These are phyloP conservation scores for Argopecten irradians DNA, from an alignment of 1,140 invertebrate genomes.

Conservation along the genomic window DNA sequence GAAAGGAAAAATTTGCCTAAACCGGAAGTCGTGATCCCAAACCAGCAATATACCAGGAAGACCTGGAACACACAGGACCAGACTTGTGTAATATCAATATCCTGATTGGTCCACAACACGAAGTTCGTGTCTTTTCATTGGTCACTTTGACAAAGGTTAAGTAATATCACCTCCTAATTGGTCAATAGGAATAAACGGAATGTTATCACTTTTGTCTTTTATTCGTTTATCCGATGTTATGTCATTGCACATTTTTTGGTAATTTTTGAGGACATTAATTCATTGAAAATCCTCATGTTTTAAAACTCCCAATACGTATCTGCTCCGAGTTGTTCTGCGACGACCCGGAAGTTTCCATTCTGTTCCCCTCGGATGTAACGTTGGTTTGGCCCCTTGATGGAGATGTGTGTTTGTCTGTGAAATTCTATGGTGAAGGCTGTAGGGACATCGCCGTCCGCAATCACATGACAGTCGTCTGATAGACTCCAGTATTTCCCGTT, in stretches of 20 bases:
- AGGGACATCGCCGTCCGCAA: conserved; percentile 89
- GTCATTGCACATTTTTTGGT: not conserved
- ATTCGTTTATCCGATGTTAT: not conserved
- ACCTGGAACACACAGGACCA: not conserved
- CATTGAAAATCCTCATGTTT: not conserved
- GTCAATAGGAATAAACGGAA: not conserved
- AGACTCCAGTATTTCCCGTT: conserved; percentile 90
- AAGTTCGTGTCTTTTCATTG: not conserved
- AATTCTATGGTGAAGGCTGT: conserved; percentile 95
- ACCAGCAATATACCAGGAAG: conserved; percentile 8
- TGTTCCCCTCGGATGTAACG: conserved; percentile 94
- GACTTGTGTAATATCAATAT: conserved; percentile 1
- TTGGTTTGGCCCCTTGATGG: conserved; percentile 87
- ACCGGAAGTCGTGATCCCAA: conserved; percentile 14
- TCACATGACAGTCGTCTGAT: conserved; percentile 87
- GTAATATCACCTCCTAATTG: not conserved
- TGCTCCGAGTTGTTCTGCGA: conserved; percentile 78
- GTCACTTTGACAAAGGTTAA: not conserved
- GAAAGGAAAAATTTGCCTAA: not conserved
- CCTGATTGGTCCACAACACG: conserved; percentile 14
- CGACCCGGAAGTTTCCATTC: conserved; percentile 90
- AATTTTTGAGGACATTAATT: not conserved
- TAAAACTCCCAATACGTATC: conserved; percentile 73
- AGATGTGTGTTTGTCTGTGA: conserved; percentile 92
- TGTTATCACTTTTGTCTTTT: not conserved